These are phyloP conservation scores for Lithophane socia DNA, from an alignment of 2,888 invertebrate genomes.

Conservation along the genomic window DNA sequence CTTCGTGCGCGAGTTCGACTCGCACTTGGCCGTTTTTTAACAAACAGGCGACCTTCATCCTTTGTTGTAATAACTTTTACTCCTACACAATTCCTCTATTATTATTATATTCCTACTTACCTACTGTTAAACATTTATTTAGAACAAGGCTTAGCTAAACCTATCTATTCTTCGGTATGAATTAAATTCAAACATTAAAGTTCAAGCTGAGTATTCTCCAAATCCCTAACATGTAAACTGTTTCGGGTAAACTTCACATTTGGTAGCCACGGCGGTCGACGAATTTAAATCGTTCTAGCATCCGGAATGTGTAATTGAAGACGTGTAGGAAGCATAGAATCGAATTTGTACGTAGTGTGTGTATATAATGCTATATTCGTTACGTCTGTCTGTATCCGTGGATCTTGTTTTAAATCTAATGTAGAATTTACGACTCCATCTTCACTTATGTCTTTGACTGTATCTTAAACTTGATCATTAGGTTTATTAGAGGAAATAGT, in stretches of 20 bases:
- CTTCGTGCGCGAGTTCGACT: too few species aligned
- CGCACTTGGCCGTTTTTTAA: too few species aligned
- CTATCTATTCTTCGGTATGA: not conserved
- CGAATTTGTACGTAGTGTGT: slow-evolving; percentile 53
- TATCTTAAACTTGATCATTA: not conserved
- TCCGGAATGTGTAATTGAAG: slow-evolving; percentile 76
- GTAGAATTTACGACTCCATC: not conserved
- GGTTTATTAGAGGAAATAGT: not conserved
- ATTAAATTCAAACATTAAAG: not conserved
- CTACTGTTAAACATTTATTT: not conserved
- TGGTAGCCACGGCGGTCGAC: slow-evolving; percentile 59
- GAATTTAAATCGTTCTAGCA: slow-evolving; percentile 73
- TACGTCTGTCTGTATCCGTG: slow-evolving; percentile 16
- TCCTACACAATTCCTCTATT: not conserved
- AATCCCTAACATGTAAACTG: slow-evolving; percentile 19
- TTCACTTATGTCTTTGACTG: not conserved
- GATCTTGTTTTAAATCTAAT: slow-evolving; percentile 17
- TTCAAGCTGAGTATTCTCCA: slow-evolving; percentile 2
- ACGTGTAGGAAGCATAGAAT: slow-evolving; percentile 69
- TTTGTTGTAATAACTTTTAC: slow-evolving; percentile 7
- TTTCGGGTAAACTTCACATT: slow-evolving; percentile 55
- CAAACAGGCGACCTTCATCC: not conserved
- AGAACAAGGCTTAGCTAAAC: not conserved
- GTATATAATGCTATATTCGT: slow-evolving; percentile 62
- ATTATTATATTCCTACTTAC: too few species aligned